Base-by-base conservation (phyloP, 1,140 invertebrate genomes). In the Bombus sibiricus region DNA sequence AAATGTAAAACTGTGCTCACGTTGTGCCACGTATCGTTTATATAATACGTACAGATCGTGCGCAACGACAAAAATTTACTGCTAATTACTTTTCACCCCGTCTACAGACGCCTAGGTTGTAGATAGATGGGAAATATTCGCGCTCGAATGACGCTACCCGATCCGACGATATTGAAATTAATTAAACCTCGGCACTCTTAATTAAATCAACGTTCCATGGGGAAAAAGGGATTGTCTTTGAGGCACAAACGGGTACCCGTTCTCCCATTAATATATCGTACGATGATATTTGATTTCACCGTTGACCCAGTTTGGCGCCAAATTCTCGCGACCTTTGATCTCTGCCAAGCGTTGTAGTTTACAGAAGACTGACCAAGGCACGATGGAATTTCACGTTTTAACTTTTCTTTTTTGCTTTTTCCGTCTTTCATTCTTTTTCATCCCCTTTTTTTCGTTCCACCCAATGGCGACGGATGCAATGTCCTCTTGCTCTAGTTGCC, bases 401-500 rank as follows among this genome's bases (percentile, higher is more conserved):
- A 10, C 37, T 64, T 39, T 41, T 62, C 59, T 80, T 34, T 43
- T 25, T 34, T 32, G 4, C 2, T 13, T 25, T 5, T 5, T 18
- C 10, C 41, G 10, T 41, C 13, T 13, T 37, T 18, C 34, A 47
- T 81, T 80, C 73, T 6, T n/a, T 41, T 53, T 3, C 39, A 37
- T 22, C 13, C 66, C 18, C n/a, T 1, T 9, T n/a, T 41, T n/a
- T 41, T 0, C 69, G 28, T 43, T 22, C 43, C 47, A 9, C 1
- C n/a, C 78, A 59, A 9, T 72, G 59, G 53, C n/a, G 15, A 66
- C 64, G 66, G 41, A 66, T n/a, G 59, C 74, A 69, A 83, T 69
- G 83, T 90, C 71, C 80, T 90, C 80, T 66, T 81, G 80, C 86
- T 90, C 89, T 90, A 90, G 90, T 90, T 90, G 86, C 69, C 79